Conservation (phyloP, 2,888 invertebrate genomes). For the Euplagia quadripunctaria region DNA sequence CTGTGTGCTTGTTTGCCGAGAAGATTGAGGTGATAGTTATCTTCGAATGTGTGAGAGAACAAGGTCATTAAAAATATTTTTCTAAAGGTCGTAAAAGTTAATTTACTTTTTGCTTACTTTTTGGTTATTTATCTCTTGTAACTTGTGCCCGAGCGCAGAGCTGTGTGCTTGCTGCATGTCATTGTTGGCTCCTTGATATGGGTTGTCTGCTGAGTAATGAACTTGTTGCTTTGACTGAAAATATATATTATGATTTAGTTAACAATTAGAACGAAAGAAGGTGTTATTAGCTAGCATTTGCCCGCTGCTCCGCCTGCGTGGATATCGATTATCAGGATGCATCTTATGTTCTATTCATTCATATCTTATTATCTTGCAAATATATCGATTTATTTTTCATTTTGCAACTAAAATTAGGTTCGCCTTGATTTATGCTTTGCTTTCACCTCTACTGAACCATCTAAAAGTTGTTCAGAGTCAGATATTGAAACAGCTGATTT, state of each 20-base stretch:
- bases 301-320: neutral
- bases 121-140: constrained; percentile 77
- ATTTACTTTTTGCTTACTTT: constrained; percentile 43
- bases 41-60: neutral
- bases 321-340: neutral
- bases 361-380: no score
- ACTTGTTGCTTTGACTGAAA: constrained; percentile 84
- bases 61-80: no score
- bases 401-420: no score
- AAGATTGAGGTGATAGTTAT: no score
- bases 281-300: neutral
- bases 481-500: no score
- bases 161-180: constrained; percentile 82
- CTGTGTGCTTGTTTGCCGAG: no score
- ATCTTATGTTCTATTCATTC: neutral
- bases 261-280: neutral
- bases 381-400: no score
- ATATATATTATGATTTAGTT: neutral
- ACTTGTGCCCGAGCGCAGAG: constrained; percentile 87
- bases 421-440: no score
- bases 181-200: constrained; percentile 89
- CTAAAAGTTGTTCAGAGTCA: no score
- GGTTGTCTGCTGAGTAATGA: constrained; percentile 87
- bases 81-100: no score
- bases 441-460: no score